These are phyloP conservation scores for Epizoanthus illoricatus DNA, from an alignment of 92 coral and sea anemone species.

Conservation along the genomic window DNA sequence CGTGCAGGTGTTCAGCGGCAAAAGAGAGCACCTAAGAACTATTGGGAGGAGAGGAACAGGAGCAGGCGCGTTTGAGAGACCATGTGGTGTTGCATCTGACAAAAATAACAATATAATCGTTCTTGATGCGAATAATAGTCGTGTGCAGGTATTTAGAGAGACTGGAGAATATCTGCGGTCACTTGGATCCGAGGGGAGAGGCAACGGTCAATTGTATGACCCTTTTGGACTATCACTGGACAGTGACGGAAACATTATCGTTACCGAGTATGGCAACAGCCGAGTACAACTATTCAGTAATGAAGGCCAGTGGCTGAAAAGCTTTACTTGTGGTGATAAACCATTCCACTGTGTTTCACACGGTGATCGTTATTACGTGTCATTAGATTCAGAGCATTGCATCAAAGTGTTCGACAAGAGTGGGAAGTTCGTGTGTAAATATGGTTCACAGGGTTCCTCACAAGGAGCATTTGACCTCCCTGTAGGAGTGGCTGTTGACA, in stretches of 20 bases:
- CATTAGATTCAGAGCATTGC: too few species aligned
- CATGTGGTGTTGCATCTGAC: slow-evolving; percentile 3
- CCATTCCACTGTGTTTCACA: too few species aligned
- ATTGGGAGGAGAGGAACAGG: too few species aligned
- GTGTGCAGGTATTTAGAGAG: neutral
- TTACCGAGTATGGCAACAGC: too few species aligned
- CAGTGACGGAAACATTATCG: too few species aligned
- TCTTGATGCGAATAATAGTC: neutral
- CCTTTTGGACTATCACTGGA: slow-evolving; percentile 6
- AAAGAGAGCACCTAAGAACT: slow-evolving; percentile 8
- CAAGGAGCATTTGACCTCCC: slow-evolving; percentile 12
- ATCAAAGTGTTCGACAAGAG: too few species aligned
- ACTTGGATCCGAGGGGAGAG: neutral
- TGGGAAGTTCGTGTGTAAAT: slow-evolving; percentile 13
- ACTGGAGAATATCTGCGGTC: neutral
- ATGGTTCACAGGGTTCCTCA: too few species aligned
- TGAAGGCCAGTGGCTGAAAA: neutral
- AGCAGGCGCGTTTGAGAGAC: neutral
- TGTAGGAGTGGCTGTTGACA: neutral
- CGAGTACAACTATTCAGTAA: too few species aligned
- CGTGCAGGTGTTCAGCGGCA: slow-evolving; percentile 9
- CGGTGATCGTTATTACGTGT: too few species aligned
- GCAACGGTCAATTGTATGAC: neutral
- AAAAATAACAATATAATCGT: too few species aligned
- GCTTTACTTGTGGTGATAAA: neutral